phyloP scores from a whole-genome alignment of 2,797 vertebrate species.

The Cryptoblepharus egeriae region DNA sequence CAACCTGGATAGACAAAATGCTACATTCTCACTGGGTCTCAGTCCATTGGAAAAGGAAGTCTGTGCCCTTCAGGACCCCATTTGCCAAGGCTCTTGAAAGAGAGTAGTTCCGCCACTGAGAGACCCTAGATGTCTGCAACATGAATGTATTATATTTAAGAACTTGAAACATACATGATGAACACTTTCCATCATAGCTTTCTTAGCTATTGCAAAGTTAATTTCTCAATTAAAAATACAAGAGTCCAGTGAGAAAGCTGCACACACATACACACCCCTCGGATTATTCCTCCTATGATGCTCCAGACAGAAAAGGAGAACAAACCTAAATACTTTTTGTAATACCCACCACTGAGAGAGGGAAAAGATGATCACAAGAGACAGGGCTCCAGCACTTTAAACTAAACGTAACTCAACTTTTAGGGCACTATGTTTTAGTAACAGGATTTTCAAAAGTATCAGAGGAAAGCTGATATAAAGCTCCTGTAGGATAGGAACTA shows the following conservation, averaged over 20 bases:
- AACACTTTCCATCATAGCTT: constrained; percentile 36
- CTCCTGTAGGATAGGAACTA: constrained; percentile 35
- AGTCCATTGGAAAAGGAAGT: constrained; percentile 63
- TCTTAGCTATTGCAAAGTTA: constrained; percentile 49
- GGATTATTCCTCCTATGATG: constrained; percentile 40
- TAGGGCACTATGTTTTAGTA: constrained; percentile 30
- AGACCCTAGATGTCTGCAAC: constrained; percentile 49
- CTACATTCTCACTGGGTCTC: constrained; percentile 83
- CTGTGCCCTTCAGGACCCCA: constrained; percentile 70
- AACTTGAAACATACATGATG: constrained; percentile 42
- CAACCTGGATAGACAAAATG: constrained; percentile 71
- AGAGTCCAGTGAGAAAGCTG: constrained; percentile 22
- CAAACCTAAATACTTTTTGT: neutral
- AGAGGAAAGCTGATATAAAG: constrained; percentile 30
- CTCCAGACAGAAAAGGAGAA: constrained; percentile 24
- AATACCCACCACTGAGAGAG: constrained; percentile 16
- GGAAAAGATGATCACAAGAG: constrained; percentile 5
- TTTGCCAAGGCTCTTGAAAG: constrained; percentile 63
- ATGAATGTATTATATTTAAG: constrained; percentile 26
- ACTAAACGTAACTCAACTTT: neutral
- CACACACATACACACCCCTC: constrained; percentile 6
- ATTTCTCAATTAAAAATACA: constrained; percentile 24
- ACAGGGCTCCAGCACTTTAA: neutral
- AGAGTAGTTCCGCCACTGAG: constrained; percentile 65
- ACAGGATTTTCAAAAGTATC: constrained; percentile 51